Base-by-base conservation (phyloP, 2,888 invertebrate species). In the Cancer borealis region DNA sequence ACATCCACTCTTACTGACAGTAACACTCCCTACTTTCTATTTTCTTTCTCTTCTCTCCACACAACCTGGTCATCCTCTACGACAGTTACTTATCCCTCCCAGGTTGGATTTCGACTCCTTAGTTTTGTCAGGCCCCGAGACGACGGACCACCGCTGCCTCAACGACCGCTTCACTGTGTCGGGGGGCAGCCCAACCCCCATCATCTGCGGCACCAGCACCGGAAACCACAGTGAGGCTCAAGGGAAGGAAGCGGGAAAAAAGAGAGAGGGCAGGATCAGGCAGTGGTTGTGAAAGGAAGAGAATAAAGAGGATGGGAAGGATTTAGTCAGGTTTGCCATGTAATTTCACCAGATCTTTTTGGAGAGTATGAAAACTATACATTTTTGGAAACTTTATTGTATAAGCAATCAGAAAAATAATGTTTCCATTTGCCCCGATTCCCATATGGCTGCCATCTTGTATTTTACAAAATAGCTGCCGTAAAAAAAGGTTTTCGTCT, bases 161-260 rank as follows among this genome's bases (percentile, higher is more conserved):
- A 98, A 98, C 96, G 98, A 98, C 96, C 98, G 98, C 96, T 98
- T 98, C 96, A 98, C 98, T 73, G 98, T 98, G 5, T 98, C 98
- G 0, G 98, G 98, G 0, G 98, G 98, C 0, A 98, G 97, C 96
- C 97, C 98, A 0, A 96, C 96, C 14, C 98, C 98, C 2, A 97
- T 98, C 0, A 98, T 98, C 92, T 98, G 98, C 96, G 98, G 98
- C 12, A 97, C 97, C 91, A 98, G 98, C 96, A 97, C 97, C 66
- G 98, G 98, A 30, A 98, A 98, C 96, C 98, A 98, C 96, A 98
- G 95, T 95, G 12, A 93, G 89, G 47, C 73, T 73, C 73, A 10
- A 73, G 73, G 89, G 47, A 30, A 3, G 2, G 84, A 30, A 8
- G 30, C 30, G 10, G 30, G 39, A 1, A 12, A 26, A 26, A 26